Base-by-base conservation (phyloP, 2,113 vertebrate genomes). In the Oncorhynchus gorbuscha region DNA sequence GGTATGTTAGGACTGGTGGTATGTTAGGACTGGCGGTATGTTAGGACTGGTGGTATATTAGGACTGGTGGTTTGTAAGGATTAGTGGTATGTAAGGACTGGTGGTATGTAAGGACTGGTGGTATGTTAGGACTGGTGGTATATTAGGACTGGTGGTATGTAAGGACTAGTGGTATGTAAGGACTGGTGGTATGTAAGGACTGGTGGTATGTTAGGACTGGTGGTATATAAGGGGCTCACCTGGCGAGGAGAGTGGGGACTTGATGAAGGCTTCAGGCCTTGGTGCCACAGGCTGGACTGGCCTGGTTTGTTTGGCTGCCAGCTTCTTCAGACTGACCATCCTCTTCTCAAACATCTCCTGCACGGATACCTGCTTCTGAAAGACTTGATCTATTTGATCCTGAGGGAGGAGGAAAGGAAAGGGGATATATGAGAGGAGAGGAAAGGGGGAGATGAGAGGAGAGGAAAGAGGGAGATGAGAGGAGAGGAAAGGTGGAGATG, bases 251-350 rank as follows among this genome's bases (percentile, higher is more conserved):
- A 94, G 92, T 26, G 97, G 94, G 0, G 96, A 97, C 83, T 98
- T 98, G 65, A 94, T 90, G 85, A 95, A 95, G 14, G 94, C 96
- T 86, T 99, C 98, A 0, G 98, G 98, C 80, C 98, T 92, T 2
- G 98, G 98, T 49, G 98, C 98, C n/a, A 99, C 98, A 0, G 97
- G 96, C 87, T 99, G 98, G 79, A 99, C 96, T 0, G 98, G 98
- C 73, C 98, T 93, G 0, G 92, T 97, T 88, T 99, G 98, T 91
- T 97, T 99, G 84, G 97, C 97, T 3, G 98, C 98, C 28, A 99
- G 91, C 89, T 99, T 99, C 92, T 95, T 97, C 75, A 99, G 94
- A 87, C 98, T 98, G 69, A 96, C 88, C 89, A 93, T 94, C 58
- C 98, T 92, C 88, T 97, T 98, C 75, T 97, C 95, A 83, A 99